Evolutionary conservation across 2,888 invertebrate genomes (phyloP).

Genomic region (Calliopum simillimum): DNA sequence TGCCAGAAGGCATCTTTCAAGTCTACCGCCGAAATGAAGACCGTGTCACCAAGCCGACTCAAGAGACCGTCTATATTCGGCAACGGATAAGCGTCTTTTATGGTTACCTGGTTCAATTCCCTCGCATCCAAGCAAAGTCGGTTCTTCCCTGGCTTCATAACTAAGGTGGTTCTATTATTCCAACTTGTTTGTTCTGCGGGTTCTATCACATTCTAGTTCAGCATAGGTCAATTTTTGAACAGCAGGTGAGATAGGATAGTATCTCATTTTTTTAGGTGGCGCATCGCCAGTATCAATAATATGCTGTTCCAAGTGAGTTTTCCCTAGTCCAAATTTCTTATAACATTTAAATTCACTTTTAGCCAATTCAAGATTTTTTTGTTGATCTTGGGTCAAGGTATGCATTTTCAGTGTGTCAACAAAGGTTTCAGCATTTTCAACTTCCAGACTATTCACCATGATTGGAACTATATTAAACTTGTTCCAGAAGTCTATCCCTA

Average conservation of each 20-base stretch:
- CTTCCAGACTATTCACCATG: background rate
- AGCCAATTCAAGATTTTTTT: background rate
- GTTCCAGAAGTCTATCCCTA: background rate
- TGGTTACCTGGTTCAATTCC: too few species aligned
- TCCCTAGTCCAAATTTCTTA: background rate
- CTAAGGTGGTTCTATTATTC: slow-evolving; percentile 28
- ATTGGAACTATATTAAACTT: background rate
- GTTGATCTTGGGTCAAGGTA: background rate
- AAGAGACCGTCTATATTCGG: too few species aligned
- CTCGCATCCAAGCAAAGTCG: too few species aligned
- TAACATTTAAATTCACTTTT: background rate
- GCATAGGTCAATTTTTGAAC: background rate
- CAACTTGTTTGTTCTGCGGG: slow-evolving; percentile 22
- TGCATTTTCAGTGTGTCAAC: background rate
- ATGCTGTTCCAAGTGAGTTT: background rate
- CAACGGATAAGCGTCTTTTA: too few species aligned
- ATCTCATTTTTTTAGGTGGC: background rate
- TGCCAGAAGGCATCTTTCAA: slow-evolving; percentile 25
- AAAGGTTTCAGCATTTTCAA: background rate
- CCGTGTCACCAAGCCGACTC: too few species aligned
- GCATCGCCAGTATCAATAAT: background rate
- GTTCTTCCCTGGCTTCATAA: too few species aligned
- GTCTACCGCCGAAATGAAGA: too few species aligned
- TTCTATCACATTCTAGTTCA: slow-evolving; percentile 23
- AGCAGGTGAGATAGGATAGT: too few species aligned